Percentiles rank a stretch among this genome's conserved stretches.
Conservation (phyloP, 2,113 vertebrate species). For the Mus pahari region DNA sequence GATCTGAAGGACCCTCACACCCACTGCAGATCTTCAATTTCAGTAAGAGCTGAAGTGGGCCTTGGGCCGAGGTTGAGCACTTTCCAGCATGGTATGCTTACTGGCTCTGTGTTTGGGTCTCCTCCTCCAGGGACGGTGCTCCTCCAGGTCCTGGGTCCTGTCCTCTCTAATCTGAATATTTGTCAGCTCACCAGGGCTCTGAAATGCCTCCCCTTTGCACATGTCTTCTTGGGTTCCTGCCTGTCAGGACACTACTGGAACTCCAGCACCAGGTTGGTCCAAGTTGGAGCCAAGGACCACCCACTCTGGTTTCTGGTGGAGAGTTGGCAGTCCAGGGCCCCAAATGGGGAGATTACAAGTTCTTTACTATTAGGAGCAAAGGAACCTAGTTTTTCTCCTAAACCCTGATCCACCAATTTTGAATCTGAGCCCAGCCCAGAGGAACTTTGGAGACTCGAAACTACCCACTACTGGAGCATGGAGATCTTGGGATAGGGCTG, state of each 20-base stretch:
- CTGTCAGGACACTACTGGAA: background rate
- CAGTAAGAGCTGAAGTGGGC: background rate
- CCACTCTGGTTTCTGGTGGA: background rate
- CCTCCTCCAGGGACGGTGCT: background rate
- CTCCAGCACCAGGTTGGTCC: background rate
- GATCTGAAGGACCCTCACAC: background rate
- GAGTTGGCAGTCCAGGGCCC: background rate
- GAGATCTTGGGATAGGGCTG: background rate
- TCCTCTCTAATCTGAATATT: background rate
- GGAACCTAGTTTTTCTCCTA: fast-evolving
- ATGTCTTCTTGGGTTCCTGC: background rate
- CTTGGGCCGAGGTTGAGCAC: background rate
- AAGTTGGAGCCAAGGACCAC: background rate
- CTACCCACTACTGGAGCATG: background rate
- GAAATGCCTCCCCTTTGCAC: background rate
- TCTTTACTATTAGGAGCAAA: background rate
- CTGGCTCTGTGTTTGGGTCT: fast-evolving
- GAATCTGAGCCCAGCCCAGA: background rate
- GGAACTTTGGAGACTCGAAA: background rate
- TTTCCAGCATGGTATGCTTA: fast-evolving
- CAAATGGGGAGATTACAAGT: background rate
- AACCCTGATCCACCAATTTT: background rate
- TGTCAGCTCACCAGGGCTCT: background rate
- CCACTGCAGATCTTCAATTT: background rate
- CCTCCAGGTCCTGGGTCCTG: fast-evolving